phyloP scores from a whole-genome alignment of 2,888 invertebrate species.

The Chrysolina americana region DNA sequence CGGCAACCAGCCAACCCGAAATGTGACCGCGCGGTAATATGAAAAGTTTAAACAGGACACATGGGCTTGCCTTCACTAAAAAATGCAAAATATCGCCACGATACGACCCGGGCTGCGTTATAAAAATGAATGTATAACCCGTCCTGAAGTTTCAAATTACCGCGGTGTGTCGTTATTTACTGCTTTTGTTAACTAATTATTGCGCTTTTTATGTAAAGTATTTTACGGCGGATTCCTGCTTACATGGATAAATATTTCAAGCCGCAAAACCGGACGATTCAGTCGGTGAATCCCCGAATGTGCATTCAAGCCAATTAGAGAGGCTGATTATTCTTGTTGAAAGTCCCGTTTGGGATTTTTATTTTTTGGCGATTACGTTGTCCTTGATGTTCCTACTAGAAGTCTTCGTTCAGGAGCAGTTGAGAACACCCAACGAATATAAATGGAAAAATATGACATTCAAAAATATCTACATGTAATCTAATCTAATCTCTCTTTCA shows the following conservation, averaged over 20 bases:
- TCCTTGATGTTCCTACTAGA: too few species aligned
- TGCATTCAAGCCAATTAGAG: not conserved
- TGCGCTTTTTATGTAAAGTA: constrained; percentile 6
- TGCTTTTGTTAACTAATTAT: constrained; percentile 28
- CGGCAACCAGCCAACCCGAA: not conserved
- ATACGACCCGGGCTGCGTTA: constrained; percentile 32
- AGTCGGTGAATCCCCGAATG: not conserved
- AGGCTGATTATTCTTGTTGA: too few species aligned
- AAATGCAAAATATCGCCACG: constrained; percentile 44
- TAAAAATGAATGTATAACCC: constrained; percentile 42
- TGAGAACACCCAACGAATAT: too few species aligned
- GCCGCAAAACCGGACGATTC: not conserved
- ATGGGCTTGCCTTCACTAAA: constrained; percentile 39
- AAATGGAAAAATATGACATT: too few species aligned
- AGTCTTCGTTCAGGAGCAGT: too few species aligned
- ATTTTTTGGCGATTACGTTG: too few species aligned
- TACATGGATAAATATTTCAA: not conserved
- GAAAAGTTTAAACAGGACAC: constrained; percentile 45
- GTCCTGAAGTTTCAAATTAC: constrained; percentile 45
- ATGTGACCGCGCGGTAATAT: constrained; percentile 36
- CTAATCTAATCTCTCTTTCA: too few species aligned
- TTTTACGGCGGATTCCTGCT: not conserved
- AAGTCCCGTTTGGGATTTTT: too few species aligned
- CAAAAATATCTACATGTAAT: too few species aligned
- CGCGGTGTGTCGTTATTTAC: constrained; percentile 32